Evolutionary conservation across 2,113 vertebrate genomes (phyloP), one percentile per base, ranked within the genome.

Genomic region (Mesocricetus auratus): DNA sequence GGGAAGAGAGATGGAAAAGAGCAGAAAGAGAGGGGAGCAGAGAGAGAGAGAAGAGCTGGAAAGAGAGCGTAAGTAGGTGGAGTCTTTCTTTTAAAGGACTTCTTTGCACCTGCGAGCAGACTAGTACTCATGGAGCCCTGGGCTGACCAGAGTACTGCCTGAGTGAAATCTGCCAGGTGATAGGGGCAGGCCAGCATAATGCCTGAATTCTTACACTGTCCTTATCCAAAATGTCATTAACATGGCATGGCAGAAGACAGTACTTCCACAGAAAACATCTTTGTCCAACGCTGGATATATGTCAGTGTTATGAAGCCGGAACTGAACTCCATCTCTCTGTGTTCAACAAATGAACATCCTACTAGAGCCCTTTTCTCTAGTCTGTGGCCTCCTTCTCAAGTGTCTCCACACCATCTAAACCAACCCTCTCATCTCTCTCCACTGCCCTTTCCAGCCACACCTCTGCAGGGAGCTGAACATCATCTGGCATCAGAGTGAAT

Each of bases 401-500:
- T 1, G 17, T 13, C 5, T 53, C 0, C 12, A 7, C 21, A 17
- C 9, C 13, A 17, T 39, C 53, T 3, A n/a, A 68, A 36, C 31
- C 9, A 26, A 11, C 17, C 19, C 7, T 13, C 3, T 47, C 19
- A 3, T 13, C 0, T 0, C 60, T 2, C n/a, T 1, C 42, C 7
- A 1, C 45, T 2, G 1, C 39, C 29, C 12, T 42, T 58, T 64
- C 24, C 60, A 47, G 3, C 8, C 36, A 29, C 7, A 0, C 3
- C 31, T 42, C 42, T 56, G 62, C 74, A 7, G 45, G 62, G 9
- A 68, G 47, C 39, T 17, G 10, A 33, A 2, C 13, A 42, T 36
- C 26, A 31, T 11, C 47, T 5, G 19, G 17, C 22, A 89, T 58
- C 69, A 78, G 0, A 62, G 24, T 6, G 56, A n/a, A 26, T 10